Evolutionary conservation across 2,797 vertebrate genomes (phyloP).

Genomic region (Coluber constrictor): DNA sequence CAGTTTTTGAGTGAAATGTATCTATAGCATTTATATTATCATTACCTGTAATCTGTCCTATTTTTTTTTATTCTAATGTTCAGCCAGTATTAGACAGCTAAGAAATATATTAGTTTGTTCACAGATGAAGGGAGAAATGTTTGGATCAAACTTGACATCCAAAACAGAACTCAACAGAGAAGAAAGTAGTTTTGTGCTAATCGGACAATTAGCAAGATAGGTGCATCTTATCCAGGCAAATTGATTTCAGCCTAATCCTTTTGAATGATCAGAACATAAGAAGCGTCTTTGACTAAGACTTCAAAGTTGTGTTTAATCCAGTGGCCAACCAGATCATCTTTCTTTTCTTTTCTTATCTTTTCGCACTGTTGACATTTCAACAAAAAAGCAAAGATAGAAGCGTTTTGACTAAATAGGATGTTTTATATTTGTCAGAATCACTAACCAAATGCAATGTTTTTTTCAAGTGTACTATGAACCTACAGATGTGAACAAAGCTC

Average conservation of each 20-base stretch:
- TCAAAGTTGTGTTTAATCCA: not conserved
- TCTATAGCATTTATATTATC: not conserved
- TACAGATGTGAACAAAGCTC: conserved; percentile 83
- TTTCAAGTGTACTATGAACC: conserved; percentile 89
- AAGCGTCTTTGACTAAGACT: not conserved
- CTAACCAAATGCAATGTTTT: conserved; percentile 45
- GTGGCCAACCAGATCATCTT: not conserved
- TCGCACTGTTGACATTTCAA: not conserved
- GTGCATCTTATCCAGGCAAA: not conserved
- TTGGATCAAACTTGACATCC: not conserved
- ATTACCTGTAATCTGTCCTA: not conserved
- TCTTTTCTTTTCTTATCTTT: no score
- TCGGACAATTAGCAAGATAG: not conserved
- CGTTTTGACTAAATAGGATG: not conserved
- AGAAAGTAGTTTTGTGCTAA: not conserved
- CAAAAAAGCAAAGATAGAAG: not conserved
- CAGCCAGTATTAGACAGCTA: not conserved
- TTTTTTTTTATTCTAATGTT: not conserved
- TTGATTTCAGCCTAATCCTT: not conserved
- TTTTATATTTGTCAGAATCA: not conserved
- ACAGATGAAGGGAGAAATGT: not conserved
- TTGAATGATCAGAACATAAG: not conserved
- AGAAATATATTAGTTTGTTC: not conserved
- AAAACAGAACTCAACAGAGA: not conserved
- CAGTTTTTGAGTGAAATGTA: not conserved